Conservation (phyloP, 2,113 vertebrate species). For the Oreochromis tanganicae region DNA sequence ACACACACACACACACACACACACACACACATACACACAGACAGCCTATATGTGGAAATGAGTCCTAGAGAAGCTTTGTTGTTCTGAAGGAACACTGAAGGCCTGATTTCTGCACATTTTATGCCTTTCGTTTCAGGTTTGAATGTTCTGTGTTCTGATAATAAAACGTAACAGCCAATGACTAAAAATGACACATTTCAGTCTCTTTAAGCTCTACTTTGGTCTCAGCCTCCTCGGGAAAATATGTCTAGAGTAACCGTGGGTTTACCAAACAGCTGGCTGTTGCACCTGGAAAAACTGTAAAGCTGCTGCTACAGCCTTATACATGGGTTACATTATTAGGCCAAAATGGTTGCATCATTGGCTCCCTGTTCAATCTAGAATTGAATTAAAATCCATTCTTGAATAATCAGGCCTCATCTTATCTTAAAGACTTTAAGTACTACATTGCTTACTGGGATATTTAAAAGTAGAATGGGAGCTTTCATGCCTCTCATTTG, state of each 20-base stretch:
- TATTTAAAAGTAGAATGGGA: not conserved
- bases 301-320: not conserved
- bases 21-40: not conserved
- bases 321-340: not conserved
- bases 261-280: not conserved
- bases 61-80: not conserved
- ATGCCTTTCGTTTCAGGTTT: not conserved
- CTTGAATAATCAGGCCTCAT: not conserved
- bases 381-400: not conserved
- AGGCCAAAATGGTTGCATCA: not conserved
- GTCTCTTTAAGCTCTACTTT: not conserved
- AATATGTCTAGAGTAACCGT: not conserved
- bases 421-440: not conserved
- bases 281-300: not conserved
- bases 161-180: not conserved
- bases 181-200: not conserved
- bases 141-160: not conserved
- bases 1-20: not conserved
- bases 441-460: not conserved
- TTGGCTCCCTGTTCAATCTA: not conserved
- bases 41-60: too few relatives aligned
- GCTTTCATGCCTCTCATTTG: not conserved
- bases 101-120: not conserved
- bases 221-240: rapidly evolving
- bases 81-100: not conserved